phyloP scores from a whole-genome alignment of 2,888 invertebrate genomes.

The Heliconius ismenius region DNA sequence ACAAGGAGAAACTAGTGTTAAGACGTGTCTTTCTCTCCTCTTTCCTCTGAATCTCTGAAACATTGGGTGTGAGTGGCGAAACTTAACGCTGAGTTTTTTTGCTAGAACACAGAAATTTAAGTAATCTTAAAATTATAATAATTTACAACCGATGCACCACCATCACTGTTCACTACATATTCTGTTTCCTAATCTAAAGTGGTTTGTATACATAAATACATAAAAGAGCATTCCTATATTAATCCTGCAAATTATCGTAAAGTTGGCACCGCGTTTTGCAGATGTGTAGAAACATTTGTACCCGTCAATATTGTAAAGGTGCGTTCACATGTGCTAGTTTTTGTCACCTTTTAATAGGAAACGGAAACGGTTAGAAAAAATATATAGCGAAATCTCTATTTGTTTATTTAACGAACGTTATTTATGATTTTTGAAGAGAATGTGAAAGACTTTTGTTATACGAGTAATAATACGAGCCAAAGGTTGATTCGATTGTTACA shows the following conservation, averaged over 20 bases:
- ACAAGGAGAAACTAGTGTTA: too few species aligned
- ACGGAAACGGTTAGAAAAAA: constrained; percentile 17
- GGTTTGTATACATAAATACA: neutral
- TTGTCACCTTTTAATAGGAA: constrained; percentile 28
- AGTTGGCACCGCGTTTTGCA: constrained; percentile 32
- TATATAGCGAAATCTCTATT: constrained; percentile 16
- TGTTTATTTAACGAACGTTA: constrained; percentile 7
- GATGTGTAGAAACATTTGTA: constrained; percentile 37
- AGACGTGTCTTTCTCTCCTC: too few species aligned
- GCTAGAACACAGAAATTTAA: neutral
- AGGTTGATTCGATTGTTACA: neutral
- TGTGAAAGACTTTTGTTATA: neutral
- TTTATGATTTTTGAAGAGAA: constrained; percentile 3
- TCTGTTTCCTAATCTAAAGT: neutral
- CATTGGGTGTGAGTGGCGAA: too few species aligned
- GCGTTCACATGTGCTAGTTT: constrained; percentile 31
- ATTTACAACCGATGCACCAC: neutral
- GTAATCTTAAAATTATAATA: neutral
- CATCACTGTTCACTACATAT: neutral
- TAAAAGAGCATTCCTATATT: constrained; percentile 1
- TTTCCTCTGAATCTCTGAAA: too few species aligned
- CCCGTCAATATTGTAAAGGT: constrained; percentile 34
- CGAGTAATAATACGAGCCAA: neutral
- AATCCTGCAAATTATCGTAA: constrained; percentile 27
- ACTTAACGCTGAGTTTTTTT: too few species aligned